phyloP scores from a whole-genome alignment of 2,888 invertebrate genomes.

The Metallyticus violacea region DNA sequence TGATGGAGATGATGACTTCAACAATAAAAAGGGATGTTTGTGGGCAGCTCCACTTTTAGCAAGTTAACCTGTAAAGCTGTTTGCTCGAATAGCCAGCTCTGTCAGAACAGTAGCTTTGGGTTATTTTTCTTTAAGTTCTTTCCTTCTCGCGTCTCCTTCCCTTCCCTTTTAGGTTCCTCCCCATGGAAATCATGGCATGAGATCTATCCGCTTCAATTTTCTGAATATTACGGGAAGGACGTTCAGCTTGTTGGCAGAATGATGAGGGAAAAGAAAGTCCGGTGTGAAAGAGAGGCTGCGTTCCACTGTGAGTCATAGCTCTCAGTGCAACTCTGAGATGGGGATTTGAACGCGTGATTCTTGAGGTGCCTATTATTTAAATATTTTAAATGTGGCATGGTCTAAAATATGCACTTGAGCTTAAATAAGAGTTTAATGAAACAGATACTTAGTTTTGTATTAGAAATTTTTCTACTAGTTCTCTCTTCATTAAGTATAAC shows the following conservation, averaged over 20 bases:
- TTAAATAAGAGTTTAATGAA: no score
- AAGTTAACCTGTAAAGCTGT: not conserved
- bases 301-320: not conserved
- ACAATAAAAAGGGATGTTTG: not conserved
- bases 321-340: no score
- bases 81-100: not conserved
- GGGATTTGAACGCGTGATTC: no score
- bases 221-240: constrained; percentile 17
- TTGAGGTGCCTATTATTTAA: no score
- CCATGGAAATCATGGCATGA: constrained; percentile 27
- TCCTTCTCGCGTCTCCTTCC: not conserved
- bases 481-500: no score
- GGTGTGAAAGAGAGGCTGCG: not conserved
- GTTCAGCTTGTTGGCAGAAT: not conserved
- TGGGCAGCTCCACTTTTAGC: not conserved
- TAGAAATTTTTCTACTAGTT: no score
- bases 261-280: constrained; percentile 10
- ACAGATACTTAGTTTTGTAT: no score
- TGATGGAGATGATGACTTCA: not conserved
- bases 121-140: not conserved
- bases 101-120: not conserved
- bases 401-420: no score
- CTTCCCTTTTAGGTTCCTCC: not conserved
- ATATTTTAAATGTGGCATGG: no score
- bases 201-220: constrained; percentile 27